Conservation (phyloP, 1,140 invertebrate species). For the Cepaea nemoralis region DNA sequence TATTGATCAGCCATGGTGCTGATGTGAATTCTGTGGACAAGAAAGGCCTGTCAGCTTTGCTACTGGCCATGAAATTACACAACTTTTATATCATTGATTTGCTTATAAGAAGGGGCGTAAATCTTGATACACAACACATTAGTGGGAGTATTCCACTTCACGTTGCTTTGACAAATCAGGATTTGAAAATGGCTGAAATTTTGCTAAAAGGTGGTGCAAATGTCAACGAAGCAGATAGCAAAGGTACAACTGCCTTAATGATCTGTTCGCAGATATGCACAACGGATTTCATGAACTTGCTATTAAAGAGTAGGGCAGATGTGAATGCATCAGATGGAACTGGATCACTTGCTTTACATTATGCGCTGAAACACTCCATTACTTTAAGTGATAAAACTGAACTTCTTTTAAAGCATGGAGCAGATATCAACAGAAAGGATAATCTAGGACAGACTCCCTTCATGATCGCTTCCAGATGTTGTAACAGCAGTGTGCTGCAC, state of each 20-base stretch:
- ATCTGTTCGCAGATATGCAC: neutral
- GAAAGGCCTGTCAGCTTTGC: neutral
- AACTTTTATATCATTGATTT: neutral
- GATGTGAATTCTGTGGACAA: constrained; percentile 1
- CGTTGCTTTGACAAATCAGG: neutral
- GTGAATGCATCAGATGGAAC: neutral
- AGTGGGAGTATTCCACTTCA: neutral
- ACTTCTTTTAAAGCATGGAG: neutral
- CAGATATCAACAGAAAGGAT: neutral
- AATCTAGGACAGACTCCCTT: neutral
- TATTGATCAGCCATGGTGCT: neutral
- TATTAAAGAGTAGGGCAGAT: constrained; percentile 12
- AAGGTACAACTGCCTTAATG: constrained; percentile 5
- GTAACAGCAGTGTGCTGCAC: neutral
- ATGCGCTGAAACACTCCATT: neutral
- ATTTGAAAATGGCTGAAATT: neutral
- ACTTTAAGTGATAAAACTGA: neutral
- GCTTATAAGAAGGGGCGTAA: neutral
- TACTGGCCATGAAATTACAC: neutral
- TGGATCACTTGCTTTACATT: neutral
- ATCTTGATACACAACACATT: neutral
- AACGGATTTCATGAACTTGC: neutral
- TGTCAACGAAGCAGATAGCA: neutral
- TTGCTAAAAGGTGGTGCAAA: constrained; percentile 4
- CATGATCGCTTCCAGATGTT: neutral